phyloP scores from a whole-genome alignment of 2,797 vertebrate species.

The Acridotheres tristis region DNA sequence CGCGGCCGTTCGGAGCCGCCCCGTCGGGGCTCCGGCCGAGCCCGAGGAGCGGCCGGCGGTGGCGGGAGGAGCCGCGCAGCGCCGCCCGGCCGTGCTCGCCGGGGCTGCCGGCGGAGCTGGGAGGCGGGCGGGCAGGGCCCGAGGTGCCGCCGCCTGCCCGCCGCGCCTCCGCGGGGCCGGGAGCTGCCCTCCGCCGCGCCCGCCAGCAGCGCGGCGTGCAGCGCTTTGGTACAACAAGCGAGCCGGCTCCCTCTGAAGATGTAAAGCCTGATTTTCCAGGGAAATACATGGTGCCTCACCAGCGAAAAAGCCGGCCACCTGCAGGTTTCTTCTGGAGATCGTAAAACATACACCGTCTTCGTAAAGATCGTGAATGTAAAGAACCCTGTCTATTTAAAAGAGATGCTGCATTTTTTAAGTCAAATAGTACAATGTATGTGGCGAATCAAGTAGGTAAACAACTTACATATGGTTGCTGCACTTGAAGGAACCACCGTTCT shows the following conservation, averaged over 20 bases:
- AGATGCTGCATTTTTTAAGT: conserved; percentile 78
- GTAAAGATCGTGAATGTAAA: conserved; percentile 71
- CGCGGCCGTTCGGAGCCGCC: background rate
- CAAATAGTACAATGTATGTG: conserved; percentile 88
- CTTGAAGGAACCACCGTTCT: conserved; percentile 85
- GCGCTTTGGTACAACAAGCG: background rate
- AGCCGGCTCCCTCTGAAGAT: background rate
- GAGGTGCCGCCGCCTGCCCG: background rate
- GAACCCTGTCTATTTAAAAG: conserved; percentile 78
- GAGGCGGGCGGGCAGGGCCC: background rate
- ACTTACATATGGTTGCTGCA: conserved; percentile 86
- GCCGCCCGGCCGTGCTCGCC: background rate
- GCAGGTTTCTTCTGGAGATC: conserved; percentile 69
- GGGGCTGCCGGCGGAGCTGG: background rate
- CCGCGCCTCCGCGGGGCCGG: background rate
- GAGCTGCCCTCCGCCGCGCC: background rate
- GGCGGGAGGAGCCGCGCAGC: background rate
- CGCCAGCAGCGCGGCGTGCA: background rate
- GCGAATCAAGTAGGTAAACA: conserved; percentile 90
- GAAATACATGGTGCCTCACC: conserved; percentile 47
- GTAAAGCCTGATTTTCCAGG: conserved; percentile 1
- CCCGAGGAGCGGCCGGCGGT: background rate
- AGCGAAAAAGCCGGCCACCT: conserved; percentile 69
- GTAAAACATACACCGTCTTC: conserved; percentile 73
- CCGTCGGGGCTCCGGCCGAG: background rate